A percentile compares a stretch with the other conserved stretches of the same genome.
Evolutionary conservation across 1,140 invertebrate species (phyloP).

Genomic region (Brachionus plicatilis): DNA sequence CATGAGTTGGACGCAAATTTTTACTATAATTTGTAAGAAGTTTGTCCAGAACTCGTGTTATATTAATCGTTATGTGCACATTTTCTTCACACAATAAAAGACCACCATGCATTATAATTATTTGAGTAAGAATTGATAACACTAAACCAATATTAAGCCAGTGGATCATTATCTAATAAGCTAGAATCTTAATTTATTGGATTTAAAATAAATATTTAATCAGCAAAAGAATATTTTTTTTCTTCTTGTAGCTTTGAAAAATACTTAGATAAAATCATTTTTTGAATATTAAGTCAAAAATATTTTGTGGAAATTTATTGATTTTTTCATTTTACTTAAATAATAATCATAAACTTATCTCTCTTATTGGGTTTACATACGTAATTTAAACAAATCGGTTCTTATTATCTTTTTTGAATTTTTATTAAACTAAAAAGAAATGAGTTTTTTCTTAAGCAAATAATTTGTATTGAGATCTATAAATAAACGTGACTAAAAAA

Average conservation of each 20-base stretch:
- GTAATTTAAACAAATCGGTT: neutral
- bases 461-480: neutral
- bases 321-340: neutral
- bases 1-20: conserved; percentile 13
- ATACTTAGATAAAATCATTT: neutral
- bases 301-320: neutral
- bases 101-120: neutral
- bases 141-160: neutral
- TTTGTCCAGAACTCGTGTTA: conserved; percentile 26
- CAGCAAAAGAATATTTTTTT: neutral
- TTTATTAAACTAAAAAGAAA: neutral
- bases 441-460: neutral
- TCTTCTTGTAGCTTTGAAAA: neutral
- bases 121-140: neutral
- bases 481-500: neutral
- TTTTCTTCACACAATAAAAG: neutral
- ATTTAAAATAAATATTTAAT: neutral
- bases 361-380: neutral
- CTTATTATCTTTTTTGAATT: neutral
- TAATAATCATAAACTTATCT: conserved; percentile 17
- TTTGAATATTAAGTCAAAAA: neutral
- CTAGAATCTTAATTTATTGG: neutral
- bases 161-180: neutral
- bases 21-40: conserved; percentile 35
- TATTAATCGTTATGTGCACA: neutral